phyloP scores from a whole-genome alignment of 2,113 vertebrate genomes.

The Rafetus swinhoei region DNA sequence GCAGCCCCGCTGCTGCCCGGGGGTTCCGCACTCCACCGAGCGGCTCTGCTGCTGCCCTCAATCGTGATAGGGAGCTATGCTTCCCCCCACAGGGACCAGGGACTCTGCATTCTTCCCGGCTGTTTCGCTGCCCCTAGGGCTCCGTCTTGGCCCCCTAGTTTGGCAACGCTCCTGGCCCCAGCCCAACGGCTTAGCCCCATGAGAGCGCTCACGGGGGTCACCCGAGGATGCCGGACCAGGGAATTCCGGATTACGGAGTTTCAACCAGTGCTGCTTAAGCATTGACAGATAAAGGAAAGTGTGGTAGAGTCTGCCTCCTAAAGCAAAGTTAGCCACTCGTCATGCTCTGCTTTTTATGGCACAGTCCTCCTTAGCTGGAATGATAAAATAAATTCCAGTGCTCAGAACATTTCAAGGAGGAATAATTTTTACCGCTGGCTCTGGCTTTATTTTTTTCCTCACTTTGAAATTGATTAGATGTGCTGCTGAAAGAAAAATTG shows the following conservation, averaged over 20 bases:
- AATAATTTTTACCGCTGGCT: conserved; percentile 27
- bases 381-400: conserved; percentile 41
- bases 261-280: conserved; percentile 49
- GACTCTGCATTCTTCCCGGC: too few relatives aligned
- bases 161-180: too few relatives aligned
- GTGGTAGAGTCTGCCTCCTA: conserved; percentile 34
- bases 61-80: too few relatives aligned
- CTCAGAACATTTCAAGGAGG: conserved; percentile 51
- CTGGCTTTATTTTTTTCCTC: conserved; percentile 47
- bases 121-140: too few relatives aligned
- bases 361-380: conserved; percentile 38
- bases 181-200: too few relatives aligned
- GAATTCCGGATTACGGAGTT: neutral
- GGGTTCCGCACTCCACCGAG: too few relatives aligned
- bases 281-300: conserved; percentile 61
- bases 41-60: too few relatives aligned
- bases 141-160: too few relatives aligned
- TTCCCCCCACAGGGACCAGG: too few relatives aligned
- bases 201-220: too few relatives aligned
- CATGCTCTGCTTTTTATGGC: conserved; percentile 37
- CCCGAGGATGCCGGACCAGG: neutral
- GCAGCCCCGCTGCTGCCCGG: too few relatives aligned
- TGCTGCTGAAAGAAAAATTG: conserved; percentile 43
- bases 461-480: conserved; percentile 66
- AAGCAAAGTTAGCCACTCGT: conserved; percentile 47